A percentile compares a stretch with the other conserved stretches of the same genome.
These are phyloP conservation scores for Pteronotus mesoamericanus DNA, from an alignment of 2,797 vertebrate genomes.

Conservation along the genomic window DNA sequence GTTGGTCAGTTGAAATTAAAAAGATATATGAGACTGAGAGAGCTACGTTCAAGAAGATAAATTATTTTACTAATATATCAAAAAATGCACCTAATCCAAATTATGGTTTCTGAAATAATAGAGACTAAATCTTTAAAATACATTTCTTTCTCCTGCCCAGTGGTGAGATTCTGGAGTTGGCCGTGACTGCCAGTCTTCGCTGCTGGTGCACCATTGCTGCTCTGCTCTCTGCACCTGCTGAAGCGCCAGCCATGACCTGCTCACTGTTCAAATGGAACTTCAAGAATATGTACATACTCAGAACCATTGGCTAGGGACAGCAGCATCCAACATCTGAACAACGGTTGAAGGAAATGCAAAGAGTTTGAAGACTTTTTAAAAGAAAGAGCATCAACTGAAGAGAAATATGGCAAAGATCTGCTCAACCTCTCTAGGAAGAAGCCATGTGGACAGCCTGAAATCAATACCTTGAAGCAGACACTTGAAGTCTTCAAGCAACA, in stretches of 20 bases:
- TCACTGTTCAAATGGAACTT: too few relatives aligned
- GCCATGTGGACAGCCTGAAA: constrained; percentile 93
- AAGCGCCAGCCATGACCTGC: too few relatives aligned
- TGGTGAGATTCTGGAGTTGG: too few relatives aligned
- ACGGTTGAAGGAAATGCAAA: constrained; percentile 94
- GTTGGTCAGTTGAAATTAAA: neutral
- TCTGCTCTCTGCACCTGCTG: too few relatives aligned
- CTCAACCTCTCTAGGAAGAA: constrained; percentile 92
- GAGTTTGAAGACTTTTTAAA: constrained; percentile 97
- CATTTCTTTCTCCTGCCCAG: neutral
- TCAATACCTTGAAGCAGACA: constrained; percentile 78
- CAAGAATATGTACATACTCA: constrained; percentile 87
- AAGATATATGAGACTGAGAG: neutral
- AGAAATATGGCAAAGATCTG: constrained; percentile 95
- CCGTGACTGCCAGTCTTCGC: too few relatives aligned
- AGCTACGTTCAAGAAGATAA: neutral
- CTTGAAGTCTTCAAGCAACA: constrained; percentile 52
- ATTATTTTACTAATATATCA: neutral
- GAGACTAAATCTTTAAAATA: neutral
- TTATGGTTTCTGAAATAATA: neutral
- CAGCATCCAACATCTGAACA: constrained; percentile 92
- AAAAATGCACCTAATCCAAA: neutral
- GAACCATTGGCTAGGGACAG: constrained; percentile 89
- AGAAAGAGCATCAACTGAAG: constrained; percentile 94
- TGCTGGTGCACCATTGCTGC: too few relatives aligned